Conservation (phyloP, 2,888 invertebrate species). For the Tethea ocularis region DNA sequence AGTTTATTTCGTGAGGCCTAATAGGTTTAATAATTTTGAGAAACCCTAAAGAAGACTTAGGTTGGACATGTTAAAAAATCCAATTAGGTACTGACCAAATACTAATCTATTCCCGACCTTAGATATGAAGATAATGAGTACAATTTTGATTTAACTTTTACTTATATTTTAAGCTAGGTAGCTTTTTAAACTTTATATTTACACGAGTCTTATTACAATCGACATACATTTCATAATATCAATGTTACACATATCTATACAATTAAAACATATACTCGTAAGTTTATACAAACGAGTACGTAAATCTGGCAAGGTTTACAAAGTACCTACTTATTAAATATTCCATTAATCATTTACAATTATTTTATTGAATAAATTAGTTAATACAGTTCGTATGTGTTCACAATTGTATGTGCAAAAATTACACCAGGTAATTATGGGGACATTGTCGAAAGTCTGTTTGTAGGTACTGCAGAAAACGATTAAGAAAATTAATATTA, state of each 20-base stretch:
- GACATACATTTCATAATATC: conserved; percentile 19
- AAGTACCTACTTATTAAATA: neutral
- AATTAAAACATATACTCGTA: conserved; percentile 12
- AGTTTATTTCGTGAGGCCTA: neutral
- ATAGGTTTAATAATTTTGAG: neutral
- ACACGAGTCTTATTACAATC: conserved; percentile 11
- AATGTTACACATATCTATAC: conserved; percentile 14
- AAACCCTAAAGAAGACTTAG: neutral
- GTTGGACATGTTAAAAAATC: neutral
- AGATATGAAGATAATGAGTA: neutral
- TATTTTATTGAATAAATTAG: neutral
- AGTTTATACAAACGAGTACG: conserved; percentile 2
- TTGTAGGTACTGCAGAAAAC: too few relatives aligned
- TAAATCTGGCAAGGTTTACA: neutral
- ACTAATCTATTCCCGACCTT: too few relatives aligned
- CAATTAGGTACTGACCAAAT: neutral
- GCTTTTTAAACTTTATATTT: conserved; percentile 9
- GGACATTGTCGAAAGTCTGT: too few relatives aligned
- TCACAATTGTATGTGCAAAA: too few relatives aligned
- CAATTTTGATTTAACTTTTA: neutral
- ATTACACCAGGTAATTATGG: too few relatives aligned
- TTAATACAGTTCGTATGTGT: too few relatives aligned
- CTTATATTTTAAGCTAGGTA: neutral
- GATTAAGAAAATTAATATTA: too few relatives aligned
- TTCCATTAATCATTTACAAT: neutral